These are phyloP conservation scores for Limnephilus auricula DNA, from an alignment of 2,888 invertebrate genomes.

Conservation along the genomic window DNA sequence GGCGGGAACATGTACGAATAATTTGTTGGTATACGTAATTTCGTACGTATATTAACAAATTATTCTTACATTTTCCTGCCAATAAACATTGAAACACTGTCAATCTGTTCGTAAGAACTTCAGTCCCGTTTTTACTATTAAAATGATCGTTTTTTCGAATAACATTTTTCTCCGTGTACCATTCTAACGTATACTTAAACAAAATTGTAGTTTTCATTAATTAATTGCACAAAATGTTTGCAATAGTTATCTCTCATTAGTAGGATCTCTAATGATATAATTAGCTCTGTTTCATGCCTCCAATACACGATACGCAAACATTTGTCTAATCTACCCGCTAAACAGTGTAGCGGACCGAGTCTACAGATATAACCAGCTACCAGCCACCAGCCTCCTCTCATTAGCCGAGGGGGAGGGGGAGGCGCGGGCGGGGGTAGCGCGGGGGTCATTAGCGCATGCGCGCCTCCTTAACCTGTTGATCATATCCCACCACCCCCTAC, in stretches of 20 bases:
- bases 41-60: too few species aligned
- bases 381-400: background rate
- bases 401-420: background rate
- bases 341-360: background rate
- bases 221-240: background rate
- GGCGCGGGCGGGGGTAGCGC: background rate
- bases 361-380: too few species aligned
- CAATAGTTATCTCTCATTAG: background rate
- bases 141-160: too few species aligned
- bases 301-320: background rate
- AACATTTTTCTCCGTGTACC: too few species aligned
- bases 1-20: too few species aligned
- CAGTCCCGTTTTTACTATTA: too few species aligned
- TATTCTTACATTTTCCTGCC: too few species aligned
- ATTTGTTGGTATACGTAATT: too few species aligned
- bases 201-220: background rate
- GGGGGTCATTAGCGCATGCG: conserved; percentile 4
- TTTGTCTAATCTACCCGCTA: background rate
- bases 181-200: too few species aligned
- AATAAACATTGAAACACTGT: too few species aligned
- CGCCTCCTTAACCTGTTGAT: conserved; percentile 34
- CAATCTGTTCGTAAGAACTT: too few species aligned
- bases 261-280: background rate
- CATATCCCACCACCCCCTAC: background rate
- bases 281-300: background rate